A percentile compares a stretch with the other conserved stretches of the same genome.
phyloP scores from a whole-genome alignment of 2,888 invertebrate genomes.

The Eilema griseolum region DNA sequence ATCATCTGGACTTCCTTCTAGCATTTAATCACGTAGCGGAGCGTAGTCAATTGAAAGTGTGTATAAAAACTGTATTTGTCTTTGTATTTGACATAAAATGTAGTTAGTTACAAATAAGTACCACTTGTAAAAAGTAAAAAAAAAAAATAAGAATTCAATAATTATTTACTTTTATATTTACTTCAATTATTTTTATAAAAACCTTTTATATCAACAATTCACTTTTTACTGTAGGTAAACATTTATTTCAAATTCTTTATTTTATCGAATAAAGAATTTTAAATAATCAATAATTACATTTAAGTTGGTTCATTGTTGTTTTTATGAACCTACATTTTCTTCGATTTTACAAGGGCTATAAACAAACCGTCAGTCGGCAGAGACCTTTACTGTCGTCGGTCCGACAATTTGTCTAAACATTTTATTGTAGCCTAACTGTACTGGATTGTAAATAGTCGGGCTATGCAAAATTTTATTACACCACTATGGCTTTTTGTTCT shows the following conservation, averaged over 20 bases:
- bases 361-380: conserved; percentile 25
- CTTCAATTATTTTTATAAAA: no score
- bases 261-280: no score
- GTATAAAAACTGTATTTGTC: no score
- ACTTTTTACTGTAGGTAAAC: background rate
- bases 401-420: conserved; percentile 37
- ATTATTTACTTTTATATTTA: no score
- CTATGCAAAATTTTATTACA: conserved; percentile 53
- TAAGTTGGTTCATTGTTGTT: background rate
- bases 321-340: conserved; percentile 19
- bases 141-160: no score
- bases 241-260: background rate
- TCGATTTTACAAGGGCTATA: conserved; percentile 17
- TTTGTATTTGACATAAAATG: no score
- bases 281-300: background rate
- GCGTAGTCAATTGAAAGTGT: no score
- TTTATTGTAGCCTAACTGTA: conserved; percentile 55
- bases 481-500: conserved; percentile 30
- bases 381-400: conserved; percentile 30
- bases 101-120: no score
- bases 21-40: no score
- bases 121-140: no score
- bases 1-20: no score
- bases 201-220: no score
- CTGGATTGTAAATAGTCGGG: conserved; percentile 42